Percentiles rank a stretch among this genome's conserved stretches.
Conservation (phyloP, 2,888 invertebrate species). For the Bugulina stolonifera region DNA sequence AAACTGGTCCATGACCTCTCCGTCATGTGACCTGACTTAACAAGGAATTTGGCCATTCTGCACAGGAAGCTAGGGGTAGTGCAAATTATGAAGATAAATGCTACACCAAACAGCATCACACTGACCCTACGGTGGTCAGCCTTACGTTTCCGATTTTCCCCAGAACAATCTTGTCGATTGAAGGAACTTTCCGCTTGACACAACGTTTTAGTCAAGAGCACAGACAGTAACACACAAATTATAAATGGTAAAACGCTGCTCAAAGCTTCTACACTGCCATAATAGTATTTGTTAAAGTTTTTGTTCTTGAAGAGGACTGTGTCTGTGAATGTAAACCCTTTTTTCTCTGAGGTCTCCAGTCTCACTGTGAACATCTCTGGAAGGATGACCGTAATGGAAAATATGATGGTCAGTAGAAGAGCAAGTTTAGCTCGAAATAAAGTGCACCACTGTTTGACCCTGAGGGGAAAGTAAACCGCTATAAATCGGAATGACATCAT, state of each 20-base stretch:
- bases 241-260: conserved; percentile 39
- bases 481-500: conserved; percentile 33
- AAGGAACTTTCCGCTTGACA: background rate
- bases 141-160: background rate
- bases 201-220: conserved; percentile 33
- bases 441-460: conserved; percentile 37
- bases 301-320: conserved; percentile 36
- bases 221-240: conserved; percentile 36
- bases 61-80: conserved; percentile 41
- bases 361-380: conserved; percentile 29
- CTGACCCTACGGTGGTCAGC: conserved; percentile 38
- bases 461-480: conserved; percentile 42
- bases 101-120: conserved; percentile 39
- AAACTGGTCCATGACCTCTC: background rate
- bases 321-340: conserved; percentile 30
- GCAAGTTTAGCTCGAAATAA: conserved; percentile 35
- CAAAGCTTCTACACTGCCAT: conserved; percentile 36
- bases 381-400: conserved; percentile 37
- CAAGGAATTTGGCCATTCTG: conserved; percentile 32
- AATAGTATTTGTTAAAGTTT: conserved; percentile 36
- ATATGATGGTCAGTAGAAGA: conserved; percentile 34
- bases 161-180: no score
- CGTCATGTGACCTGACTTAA: background rate
- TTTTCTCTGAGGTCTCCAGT: background rate
- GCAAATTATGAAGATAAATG: conserved; percentile 39